Percentiles rank a stretch among this genome's conserved stretches.
phyloP scores from a whole-genome alignment of 2,797 vertebrate genomes.

The Gorsachius magnificus region DNA sequence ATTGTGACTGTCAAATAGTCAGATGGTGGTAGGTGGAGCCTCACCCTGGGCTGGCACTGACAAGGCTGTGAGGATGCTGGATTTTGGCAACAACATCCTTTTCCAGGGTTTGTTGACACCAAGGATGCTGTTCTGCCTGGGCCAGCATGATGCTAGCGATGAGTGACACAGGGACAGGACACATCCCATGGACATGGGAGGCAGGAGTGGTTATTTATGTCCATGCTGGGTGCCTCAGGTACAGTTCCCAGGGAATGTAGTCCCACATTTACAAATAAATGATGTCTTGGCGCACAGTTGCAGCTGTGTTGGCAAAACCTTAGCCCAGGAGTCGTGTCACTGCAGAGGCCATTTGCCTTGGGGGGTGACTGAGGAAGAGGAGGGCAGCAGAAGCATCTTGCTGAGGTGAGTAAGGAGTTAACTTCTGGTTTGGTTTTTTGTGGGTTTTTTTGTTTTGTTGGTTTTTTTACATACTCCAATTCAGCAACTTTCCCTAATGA shows the following conservation, averaged over 20 bases:
- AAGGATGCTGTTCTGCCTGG: not conserved
- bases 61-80: not conserved
- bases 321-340: not conserved
- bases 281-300: not conserved
- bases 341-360: not conserved
- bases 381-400: not conserved
- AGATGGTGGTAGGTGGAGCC: not conserved
- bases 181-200: rapidly evolving
- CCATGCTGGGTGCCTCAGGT: not conserved
- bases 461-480: not conserved
- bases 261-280: not conserved
- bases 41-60: not conserved
- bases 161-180: not conserved
- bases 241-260: not conserved
- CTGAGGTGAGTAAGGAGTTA: conserved; percentile 42
- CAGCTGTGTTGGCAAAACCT: not conserved
- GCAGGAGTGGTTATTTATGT: not conserved
- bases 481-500: conserved; percentile 64
- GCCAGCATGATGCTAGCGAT: not conserved
- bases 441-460: no score
- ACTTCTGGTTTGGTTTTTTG: not conserved
- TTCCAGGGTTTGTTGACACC: not conserved
- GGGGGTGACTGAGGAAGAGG: not conserved
- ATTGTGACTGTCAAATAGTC: not conserved
- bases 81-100: not conserved